A percentile compares a stretch with the other conserved stretches of the same genome.
Evolutionary conservation across 2,113 vertebrate species (phyloP).

Genomic region (Leptodactylus fuscus): DNA sequence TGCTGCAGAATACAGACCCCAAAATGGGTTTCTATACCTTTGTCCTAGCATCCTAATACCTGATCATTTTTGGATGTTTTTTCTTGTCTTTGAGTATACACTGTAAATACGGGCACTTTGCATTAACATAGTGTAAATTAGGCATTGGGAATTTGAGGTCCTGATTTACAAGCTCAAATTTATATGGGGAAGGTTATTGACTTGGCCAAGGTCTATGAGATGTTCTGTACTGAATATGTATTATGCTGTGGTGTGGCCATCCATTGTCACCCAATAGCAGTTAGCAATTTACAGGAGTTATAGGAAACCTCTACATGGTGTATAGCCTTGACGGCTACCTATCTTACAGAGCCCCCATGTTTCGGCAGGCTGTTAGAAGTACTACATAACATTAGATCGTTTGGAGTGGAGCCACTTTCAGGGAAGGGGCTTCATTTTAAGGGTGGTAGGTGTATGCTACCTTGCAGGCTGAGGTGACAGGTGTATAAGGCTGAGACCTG

Average conservation of each 20-base stretch:
- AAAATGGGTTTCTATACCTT: too few relatives aligned
- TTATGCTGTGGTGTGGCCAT: not conserved
- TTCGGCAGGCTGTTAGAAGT: not conserved
- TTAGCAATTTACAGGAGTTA: not conserved
- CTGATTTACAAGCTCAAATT: not conserved
- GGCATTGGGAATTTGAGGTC: too few relatives aligned
- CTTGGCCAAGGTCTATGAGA: not conserved
- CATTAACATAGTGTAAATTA: too few relatives aligned
- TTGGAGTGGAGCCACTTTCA: too few relatives aligned
- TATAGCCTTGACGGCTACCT: too few relatives aligned
- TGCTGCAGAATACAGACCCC: too few relatives aligned
- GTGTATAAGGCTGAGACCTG: not conserved
- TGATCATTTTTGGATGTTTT: too few relatives aligned
- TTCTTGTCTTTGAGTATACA: too few relatives aligned
- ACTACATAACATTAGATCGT: not conserved
- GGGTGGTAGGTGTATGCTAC: not conserved
- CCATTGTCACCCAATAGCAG: not conserved
- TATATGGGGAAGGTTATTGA: not conserved
- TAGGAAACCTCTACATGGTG: not conserved
- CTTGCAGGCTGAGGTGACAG: not conserved
- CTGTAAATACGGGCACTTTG: too few relatives aligned
- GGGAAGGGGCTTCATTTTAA: too few relatives aligned
- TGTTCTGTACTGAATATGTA: not conserved
- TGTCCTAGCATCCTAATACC: too few relatives aligned
- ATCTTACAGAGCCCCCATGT: not conserved